Evolutionary conservation across 2,113 vertebrate genomes (phyloP), one percentile per base, ranked within the genome.

Genomic region (Gallinago jamesoni): DNA sequence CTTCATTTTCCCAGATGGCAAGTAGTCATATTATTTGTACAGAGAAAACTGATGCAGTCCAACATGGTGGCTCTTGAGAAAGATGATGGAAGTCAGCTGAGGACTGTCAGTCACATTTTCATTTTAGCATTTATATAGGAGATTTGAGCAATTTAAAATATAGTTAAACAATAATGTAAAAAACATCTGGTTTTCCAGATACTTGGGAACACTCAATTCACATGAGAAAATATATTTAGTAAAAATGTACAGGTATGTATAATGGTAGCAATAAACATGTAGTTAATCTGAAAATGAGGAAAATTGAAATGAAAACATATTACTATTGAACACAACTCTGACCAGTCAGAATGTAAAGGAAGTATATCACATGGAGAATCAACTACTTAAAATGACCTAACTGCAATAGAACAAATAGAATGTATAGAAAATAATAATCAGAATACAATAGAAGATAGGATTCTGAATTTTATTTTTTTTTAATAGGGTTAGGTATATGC

Each of bases 401-500:
- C 5, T 63, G 10, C 10, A 74, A 23, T 3, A 77, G 15, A 76
- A 84, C 3, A 76, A 88, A 53, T 15, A 28, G 52, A 53, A 53
- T 1, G 1, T 22, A 64, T 8, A 30, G 18, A 57, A 92, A 68
- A 22, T 33, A 37, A 39, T 55, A 56, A 24, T 35, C 1, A 3
- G 2, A 31, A 35, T 53, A 31, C 6, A 85, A 41, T 7, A n/a
- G 15, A 84, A 62, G 17, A 35, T 4, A 23, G 3, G 10, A 57
- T 87, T 31, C 12, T 39, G 15, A 39, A 60, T 53, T 25, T 25
- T 39, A 39, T 27, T 52, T 52, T 52, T 52, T 52, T 27, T 52
- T 25, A 59, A 7, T 3, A 21, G 2, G 5, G 3, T 20, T 62
- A 57, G 3, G 0, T 50, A 47, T 37, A 84, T 5, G 18, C 8